These are phyloP conservation scores for Volucella zonaria DNA, from an alignment of 2,888 invertebrate genomes.

Conservation along the genomic window DNA sequence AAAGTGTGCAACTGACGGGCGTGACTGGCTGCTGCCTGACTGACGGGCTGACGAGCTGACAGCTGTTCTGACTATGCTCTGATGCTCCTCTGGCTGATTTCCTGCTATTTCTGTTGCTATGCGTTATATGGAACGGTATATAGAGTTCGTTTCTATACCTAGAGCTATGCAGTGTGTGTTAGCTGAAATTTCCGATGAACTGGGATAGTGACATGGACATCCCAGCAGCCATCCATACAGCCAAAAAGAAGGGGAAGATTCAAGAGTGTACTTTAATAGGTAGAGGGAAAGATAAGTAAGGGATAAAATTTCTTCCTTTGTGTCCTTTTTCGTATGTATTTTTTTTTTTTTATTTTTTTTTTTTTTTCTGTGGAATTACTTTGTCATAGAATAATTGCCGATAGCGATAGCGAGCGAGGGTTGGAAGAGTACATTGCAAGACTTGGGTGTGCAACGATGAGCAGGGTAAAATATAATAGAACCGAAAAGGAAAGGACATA, in stretches of 20 bases:
- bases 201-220: slow-evolving; percentile 30
- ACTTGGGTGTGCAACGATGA: not conserved
- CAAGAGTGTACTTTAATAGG: slow-evolving; percentile 53
- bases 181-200: slow-evolving; percentile 65
- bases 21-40: slow-evolving; percentile 55
- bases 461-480: slow-evolving; percentile 6
- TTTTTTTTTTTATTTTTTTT: not conserved
- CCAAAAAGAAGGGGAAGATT: slow-evolving; percentile 40
- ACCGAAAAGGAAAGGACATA: not conserved
- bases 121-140: slow-evolving; percentile 35
- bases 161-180: slow-evolving; percentile 42
- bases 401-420: slow-evolving; percentile 20
- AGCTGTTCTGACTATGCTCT: slow-evolving; percentile 55
- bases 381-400: slow-evolving; percentile 8
- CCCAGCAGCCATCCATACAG: slow-evolving; percentile 24
- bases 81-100: slow-evolving; percentile 43
- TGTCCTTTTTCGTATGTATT: not conserved
- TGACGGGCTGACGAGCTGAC: slow-evolving; percentile 26
- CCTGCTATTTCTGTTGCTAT: slow-evolving; percentile 50
- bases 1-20: slow-evolving; percentile 66
- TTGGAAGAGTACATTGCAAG: slow-evolving; percentile 18
- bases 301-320: slow-evolving; percentile 55
- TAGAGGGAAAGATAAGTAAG: slow-evolving; percentile 56
- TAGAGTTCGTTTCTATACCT: slow-evolving; percentile 42
- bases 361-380: slow-evolving; percentile 23